A percentile compares a stretch with the other conserved stretches of the same genome.
Conservation (phyloP, 1,140 invertebrate species). For the Pararge aegeria region DNA sequence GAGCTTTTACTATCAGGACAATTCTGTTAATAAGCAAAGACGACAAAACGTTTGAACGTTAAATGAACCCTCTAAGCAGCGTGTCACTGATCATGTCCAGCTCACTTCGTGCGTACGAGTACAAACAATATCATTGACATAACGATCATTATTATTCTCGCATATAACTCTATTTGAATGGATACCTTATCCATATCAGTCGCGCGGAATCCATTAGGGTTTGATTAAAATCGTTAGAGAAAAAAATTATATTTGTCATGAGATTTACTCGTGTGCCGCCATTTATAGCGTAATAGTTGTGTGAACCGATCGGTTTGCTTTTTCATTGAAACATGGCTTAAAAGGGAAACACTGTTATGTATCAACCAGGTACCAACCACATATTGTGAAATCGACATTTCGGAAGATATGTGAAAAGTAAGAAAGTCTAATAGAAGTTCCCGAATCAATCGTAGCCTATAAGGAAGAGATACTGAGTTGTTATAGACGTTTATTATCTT, state of each 20-base stretch:
- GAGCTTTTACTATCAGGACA: too few relatives aligned
- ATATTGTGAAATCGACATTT: not conserved
- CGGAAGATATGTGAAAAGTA: not conserved
- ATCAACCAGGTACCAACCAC: not conserved
- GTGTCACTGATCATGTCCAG: too few relatives aligned
- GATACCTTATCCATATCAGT: constrained; percentile 20
- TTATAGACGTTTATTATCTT: too few relatives aligned
- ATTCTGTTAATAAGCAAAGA: too few relatives aligned
- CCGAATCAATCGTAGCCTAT: too few relatives aligned
- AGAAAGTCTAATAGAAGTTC: too few relatives aligned
- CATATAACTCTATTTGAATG: constrained; percentile 18
- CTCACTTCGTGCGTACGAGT: too few relatives aligned
- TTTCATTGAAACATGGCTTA: constrained; percentile 7
- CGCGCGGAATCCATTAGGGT: constrained; percentile 15
- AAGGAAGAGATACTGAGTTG: too few relatives aligned
- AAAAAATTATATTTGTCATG: constrained; percentile 26
- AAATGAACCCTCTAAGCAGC: too few relatives aligned
- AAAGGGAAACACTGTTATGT: constrained; percentile 5
- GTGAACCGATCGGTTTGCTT: constrained; percentile 18
- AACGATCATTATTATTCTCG: constrained; percentile 16
- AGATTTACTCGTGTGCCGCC: constrained; percentile 9
- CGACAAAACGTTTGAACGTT: too few relatives aligned
- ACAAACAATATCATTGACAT: too few relatives aligned
- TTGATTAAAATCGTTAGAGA: constrained; percentile 17
- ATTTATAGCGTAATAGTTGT: constrained; percentile 27